A percentile compares a stretch with the other conserved stretches of the same genome.
These are phyloP conservation scores for Phalera bucephala DNA, from an alignment of 2,888 invertebrate species.

Conservation along the genomic window DNA sequence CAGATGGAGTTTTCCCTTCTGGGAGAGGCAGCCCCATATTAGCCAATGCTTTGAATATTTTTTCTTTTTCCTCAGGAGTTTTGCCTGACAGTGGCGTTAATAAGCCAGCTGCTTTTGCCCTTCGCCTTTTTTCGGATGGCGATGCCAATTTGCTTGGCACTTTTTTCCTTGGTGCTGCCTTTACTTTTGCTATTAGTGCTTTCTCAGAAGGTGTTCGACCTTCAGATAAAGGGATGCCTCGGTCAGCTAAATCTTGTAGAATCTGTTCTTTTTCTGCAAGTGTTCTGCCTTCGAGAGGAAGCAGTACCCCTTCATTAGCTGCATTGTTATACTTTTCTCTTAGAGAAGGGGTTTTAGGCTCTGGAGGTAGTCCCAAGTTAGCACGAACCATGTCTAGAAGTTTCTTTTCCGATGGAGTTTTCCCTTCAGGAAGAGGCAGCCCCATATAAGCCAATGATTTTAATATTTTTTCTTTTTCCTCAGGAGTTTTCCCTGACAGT, in stretches of 20 bases:
- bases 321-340: constrained; percentile 8
- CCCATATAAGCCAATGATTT: constrained; percentile 23
- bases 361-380: constrained; percentile 10
- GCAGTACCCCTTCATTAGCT: constrained; percentile 4
- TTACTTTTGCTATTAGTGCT: constrained; percentile 8
- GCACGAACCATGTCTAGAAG: constrained; percentile 7
- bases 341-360: constrained; percentile 9
- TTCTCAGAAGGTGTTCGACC: constrained; percentile 20
- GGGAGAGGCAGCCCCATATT: not conserved
- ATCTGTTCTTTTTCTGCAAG: constrained; percentile 17
- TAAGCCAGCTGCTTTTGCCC: constrained; percentile 30
- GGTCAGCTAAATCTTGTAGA: constrained; percentile 9
- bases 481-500: constrained; percentile 30
- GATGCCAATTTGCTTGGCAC: no score
- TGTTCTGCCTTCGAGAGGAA: constrained; percentile 14
- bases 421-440: constrained; percentile 33
- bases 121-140: constrained; percentile 8
- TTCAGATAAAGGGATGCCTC: constrained; percentile 21
- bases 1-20: not conserved
- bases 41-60: constrained; percentile 10
- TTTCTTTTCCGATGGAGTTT: constrained; percentile 27
- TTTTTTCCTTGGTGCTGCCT: not conserved
- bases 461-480: constrained; percentile 32
- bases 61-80: constrained; percentile 28
- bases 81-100: constrained; percentile 24